phyloP scores from a whole-genome alignment of 1,140 invertebrate genomes.

The Drosophila leontia region DNA sequence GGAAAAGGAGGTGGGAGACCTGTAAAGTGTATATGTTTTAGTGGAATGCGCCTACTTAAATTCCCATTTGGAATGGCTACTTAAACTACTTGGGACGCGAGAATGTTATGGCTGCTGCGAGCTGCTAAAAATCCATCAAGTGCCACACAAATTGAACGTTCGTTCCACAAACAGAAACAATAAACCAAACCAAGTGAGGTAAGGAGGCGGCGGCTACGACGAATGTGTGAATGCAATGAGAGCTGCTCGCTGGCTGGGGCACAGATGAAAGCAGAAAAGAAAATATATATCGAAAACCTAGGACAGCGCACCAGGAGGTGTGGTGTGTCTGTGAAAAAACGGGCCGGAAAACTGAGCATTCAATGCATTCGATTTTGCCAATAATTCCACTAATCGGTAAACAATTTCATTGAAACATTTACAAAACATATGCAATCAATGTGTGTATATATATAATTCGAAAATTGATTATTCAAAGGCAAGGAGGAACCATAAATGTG shows the following conservation, averaged over 20 bases:
- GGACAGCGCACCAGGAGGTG: conserved; percentile 21
- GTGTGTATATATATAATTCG: background rate
- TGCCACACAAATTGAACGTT: conserved; percentile 56
- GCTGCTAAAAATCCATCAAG: conserved; percentile 78
- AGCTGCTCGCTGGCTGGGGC: background rate
- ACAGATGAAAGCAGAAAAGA: background rate
- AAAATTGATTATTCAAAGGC: conserved; percentile 10
- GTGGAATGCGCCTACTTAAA: conserved; percentile 67
- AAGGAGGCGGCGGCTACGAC: background rate
- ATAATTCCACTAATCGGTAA: conserved; percentile 21
- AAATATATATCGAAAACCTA: conserved; percentile 5
- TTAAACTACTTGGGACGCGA: conserved; percentile 69
- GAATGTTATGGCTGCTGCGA: conserved; percentile 47
- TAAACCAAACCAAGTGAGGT: conserved; percentile 18
- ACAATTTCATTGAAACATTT: conserved; percentile 27
- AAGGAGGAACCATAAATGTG: background rate
- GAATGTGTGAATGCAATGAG: conserved; percentile 15
- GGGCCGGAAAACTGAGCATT: background rate
- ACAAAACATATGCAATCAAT: background rate
- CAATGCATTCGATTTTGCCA: conserved; percentile 22
- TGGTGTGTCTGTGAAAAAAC: background rate
- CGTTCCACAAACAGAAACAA: conserved; percentile 29
- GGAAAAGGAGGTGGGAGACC: background rate
- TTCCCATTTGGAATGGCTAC: conserved; percentile 67
- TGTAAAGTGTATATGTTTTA: conserved; percentile 30